phyloP scores from a whole-genome alignment of 2,113 vertebrate genomes.

The Hippocampus zosterae region DNA sequence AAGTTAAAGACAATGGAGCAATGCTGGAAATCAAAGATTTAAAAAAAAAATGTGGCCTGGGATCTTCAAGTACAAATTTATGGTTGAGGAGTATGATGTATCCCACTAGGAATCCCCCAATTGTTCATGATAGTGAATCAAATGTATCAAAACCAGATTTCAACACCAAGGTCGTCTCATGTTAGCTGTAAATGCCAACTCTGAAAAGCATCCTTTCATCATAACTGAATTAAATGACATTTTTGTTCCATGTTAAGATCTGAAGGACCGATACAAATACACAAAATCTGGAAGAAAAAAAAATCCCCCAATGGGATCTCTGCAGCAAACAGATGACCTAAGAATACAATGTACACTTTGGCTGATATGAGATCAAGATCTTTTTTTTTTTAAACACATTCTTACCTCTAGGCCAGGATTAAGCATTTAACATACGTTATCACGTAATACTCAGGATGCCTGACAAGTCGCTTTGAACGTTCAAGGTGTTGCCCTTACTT shows the following conservation, averaged over 20 bases:
- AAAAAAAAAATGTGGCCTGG: too few relatives aligned
- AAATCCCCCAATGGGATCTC: too few relatives aligned
- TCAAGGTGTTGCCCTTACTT: slow-evolving; percentile 70
- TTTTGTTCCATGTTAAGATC: too few relatives aligned
- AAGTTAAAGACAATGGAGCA: too few relatives aligned
- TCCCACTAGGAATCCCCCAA: not conserved
- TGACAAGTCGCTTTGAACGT: not conserved
- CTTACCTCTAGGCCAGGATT: not conserved
- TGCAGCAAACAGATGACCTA: not conserved
- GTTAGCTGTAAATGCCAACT: too few relatives aligned
- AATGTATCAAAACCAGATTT: not conserved
- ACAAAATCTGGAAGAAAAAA: not conserved
- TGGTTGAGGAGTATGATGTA: too few relatives aligned
- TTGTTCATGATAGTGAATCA: not conserved
- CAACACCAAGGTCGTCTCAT: too few relatives aligned
- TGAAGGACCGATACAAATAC: not conserved
- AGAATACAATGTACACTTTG: not conserved
- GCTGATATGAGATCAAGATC: not conserved
- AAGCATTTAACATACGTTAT: not conserved
- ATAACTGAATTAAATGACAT: too few relatives aligned
- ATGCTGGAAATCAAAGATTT: too few relatives aligned
- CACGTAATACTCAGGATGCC: too few relatives aligned
- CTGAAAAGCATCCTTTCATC: too few relatives aligned
- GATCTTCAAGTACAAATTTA: too few relatives aligned
- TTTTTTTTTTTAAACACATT: not conserved